Base-by-base conservation (phyloP, 2,888 invertebrate genomes). In the Drosophila dives region DNA sequence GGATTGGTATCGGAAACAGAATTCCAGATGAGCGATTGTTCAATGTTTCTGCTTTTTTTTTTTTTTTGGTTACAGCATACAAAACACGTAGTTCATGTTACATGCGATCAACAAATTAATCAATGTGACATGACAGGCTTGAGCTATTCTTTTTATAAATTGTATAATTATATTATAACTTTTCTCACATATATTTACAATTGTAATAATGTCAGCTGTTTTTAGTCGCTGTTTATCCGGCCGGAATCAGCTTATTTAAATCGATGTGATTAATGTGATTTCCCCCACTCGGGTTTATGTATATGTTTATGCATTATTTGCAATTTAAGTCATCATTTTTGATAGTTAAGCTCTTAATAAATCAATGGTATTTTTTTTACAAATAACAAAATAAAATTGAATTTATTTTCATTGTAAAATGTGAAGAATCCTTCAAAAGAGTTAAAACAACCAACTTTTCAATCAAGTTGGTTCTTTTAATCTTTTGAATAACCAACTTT, bases 11-110 rank as follows among this genome's bases (percentile, higher is more conserved):
- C 58, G 33, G 10, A 53, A 63, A 60, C 54, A 42, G 59, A 45
- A 69, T 56, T 56, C 68, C 29, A 69, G 69, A 67, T 71, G 62
- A 69, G 59, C 60, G 36, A 59, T 51, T 51, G 42, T 69, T 48
- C 36, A 32, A 20, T 51, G 32, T 15, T 10, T 29, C n/a, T 15
- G 8, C 17, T 8, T n/a, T 33, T 7, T 62, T 32, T 11, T 29
- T 20, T 32, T 62, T 32, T 11, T 29, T 20, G 23, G 23, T 17
- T 12, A 5, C 59, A n/a, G 10, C 23, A 64, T 11, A 32, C 49
- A 53, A 20, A 45, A 54, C 29, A 59, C 36, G 67, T 67, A 23
- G 36, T 29, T 45, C 67, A 66, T 42, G 34, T 45, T 15, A 42
- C 53, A 64, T 40, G 26, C 50, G 33, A 66, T 68, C 55, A 48